These are phyloP conservation scores for Toxotes lorentzi DNA, from an alignment of 2,797 vertebrate genomes.

Conservation along the genomic window DNA sequence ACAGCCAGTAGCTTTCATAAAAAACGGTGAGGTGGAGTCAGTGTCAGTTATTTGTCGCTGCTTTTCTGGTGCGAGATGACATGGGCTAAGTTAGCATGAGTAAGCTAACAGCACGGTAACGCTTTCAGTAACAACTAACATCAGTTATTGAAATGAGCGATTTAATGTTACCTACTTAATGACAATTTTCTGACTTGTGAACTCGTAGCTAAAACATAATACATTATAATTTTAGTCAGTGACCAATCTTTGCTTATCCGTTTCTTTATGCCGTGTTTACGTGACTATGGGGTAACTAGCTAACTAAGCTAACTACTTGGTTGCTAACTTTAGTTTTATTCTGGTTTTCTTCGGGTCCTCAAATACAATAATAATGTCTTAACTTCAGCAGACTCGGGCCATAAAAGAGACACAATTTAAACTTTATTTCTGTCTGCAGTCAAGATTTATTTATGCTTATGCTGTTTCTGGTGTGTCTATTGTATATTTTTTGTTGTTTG, in stretches of 20 bases:
- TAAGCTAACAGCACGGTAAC: constrained; percentile 51
- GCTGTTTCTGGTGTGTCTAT: too few species aligned
- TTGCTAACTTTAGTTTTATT: not conserved
- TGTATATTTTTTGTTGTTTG: too few species aligned
- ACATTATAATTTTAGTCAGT: accelerated
- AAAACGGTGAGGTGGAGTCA: not conserved
- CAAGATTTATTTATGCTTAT: too few species aligned
- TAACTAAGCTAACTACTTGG: not conserved
- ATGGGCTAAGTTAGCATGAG: constrained; percentile 50
- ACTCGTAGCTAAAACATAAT: not conserved
- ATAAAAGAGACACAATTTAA: not conserved
- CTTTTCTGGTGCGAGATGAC: constrained; percentile 3
- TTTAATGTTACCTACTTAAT: too few species aligned
- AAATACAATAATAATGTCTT: not conserved
- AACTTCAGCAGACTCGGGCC: accelerated
- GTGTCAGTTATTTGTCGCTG: not conserved
- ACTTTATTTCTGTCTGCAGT: not conserved
- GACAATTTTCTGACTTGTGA: accelerated
- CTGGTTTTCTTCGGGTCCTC: accelerated
- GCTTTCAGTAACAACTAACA: not conserved
- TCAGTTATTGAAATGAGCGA: not conserved
- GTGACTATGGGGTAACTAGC: not conserved
- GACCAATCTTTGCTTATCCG: accelerated
- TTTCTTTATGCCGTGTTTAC: not conserved
- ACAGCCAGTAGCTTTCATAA: accelerated